Base-by-base conservation (phyloP, 2,113 vertebrate species). In the Pelusios castaneus region DNA sequence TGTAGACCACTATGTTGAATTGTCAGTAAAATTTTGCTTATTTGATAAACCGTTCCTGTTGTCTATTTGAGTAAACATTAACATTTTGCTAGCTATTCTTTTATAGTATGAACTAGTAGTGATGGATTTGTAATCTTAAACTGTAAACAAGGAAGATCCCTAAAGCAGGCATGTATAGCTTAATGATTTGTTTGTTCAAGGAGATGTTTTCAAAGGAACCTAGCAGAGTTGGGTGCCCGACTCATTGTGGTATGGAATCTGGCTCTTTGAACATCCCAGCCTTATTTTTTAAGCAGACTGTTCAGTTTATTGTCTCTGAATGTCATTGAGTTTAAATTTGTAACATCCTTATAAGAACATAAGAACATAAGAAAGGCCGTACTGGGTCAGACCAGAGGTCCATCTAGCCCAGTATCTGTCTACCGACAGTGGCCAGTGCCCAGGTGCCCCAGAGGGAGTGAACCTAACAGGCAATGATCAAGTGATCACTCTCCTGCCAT, bases 1-100 rank as follows among this genome's bases (percentile, higher is more conserved):
- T 34, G 4, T 19, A 31, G 21, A 49, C 77, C 4, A 1, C 17
- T 34, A 14, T 80, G 1, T 31, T 11, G 0, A 7, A 16, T 1
- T 8, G 79, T 3, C 47, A 3, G 19, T 27, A 80, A 43, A 70
- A 3, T 70, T 19, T 70, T 22, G 19, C 19, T 70, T 70, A 70
- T 70, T 38, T 70, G 63, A 38, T 70, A 17, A 21, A 19, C 63
- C 21, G 22, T 70, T 70, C 21, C n/a, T 70, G 2, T 70, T 38
- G 63, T 70, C 17, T 70, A 38, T 38, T 38, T 70, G 34, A 70
- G 19, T 70, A 38, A 70, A 70, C 17, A 38, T 22, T 38, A 70
- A 38, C n/a, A 70, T 38, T 70, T 70, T 38, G 63, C n/a, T 10
- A 70, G 19, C n/a, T 38, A 21, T 38, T 70, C n/a, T 70, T 34